A percentile compares a stretch with the other conserved stretches of the same genome.
Conservation (phyloP, 2,888 invertebrate species). For the Galerucella nymphaeae region DNA sequence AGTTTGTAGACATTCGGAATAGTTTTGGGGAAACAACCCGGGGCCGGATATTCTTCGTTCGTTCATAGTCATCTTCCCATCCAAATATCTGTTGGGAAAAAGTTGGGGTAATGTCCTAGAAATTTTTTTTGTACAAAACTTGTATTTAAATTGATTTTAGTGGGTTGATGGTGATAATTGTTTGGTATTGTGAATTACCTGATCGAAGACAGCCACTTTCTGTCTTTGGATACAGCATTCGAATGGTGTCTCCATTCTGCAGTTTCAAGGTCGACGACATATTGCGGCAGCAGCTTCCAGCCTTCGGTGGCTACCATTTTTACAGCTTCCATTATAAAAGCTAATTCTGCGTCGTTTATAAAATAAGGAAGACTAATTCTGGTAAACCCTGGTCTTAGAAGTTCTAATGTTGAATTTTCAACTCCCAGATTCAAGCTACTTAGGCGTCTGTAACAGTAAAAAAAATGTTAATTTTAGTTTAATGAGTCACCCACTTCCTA, state of each 20-base stretch:
- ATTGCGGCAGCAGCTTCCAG: slow-evolving; percentile 90
- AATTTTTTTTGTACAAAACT: background rate
- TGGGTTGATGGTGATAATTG: too few relatives aligned
- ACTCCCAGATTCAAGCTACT: slow-evolving; percentile 61
- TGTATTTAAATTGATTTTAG: too few relatives aligned
- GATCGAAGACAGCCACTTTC: slow-evolving; percentile 84
- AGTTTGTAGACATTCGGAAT: slow-evolving; percentile 81
- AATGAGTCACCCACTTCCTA: too few relatives aligned
- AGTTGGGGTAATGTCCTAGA: background rate
- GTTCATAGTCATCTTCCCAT: slow-evolving; percentile 80
- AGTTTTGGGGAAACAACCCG: slow-evolving; percentile 78
- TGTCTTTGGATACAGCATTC: slow-evolving; percentile 81
- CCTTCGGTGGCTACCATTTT: slow-evolving; percentile 90
- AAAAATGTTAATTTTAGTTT: too few relatives aligned
- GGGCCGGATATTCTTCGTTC: slow-evolving; percentile 79
- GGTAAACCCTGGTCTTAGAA: slow-evolving; percentile 87
- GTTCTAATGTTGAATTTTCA: slow-evolving; percentile 71
- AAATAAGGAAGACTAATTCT: slow-evolving; percentile 88
- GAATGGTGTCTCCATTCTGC: slow-evolving; percentile 91
- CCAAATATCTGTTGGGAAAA: slow-evolving; percentile 57
- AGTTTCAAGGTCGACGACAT: slow-evolving; percentile 86
- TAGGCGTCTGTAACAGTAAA: slow-evolving; percentile 62
- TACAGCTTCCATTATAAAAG: slow-evolving; percentile 85
- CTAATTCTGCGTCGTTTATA: slow-evolving; percentile 81
- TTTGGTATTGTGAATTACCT: slow-evolving; percentile 57